phyloP scores from a whole-genome alignment of 1,140 invertebrate species.

The Aphidius ervi region DNA sequence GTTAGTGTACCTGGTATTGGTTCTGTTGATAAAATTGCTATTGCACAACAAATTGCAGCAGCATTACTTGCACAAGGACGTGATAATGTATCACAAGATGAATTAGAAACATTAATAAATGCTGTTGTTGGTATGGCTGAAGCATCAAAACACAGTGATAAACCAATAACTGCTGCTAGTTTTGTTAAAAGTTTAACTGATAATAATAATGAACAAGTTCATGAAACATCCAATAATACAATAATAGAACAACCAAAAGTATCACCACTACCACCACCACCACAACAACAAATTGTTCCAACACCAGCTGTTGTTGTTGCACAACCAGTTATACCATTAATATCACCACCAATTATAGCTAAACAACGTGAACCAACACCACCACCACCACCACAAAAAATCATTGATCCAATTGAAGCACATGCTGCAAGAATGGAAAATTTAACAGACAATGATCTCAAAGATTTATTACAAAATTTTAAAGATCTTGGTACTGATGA shows the following conservation, averaged over 20 bases:
- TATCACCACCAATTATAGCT: too few species aligned
- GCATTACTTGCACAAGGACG: conserved; percentile 72
- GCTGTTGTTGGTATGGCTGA: conserved; percentile 68
- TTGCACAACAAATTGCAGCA: conserved; percentile 72
- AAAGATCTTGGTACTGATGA: conserved; percentile 71
- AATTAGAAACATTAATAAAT: conserved; percentile 72
- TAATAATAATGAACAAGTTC: conserved; percentile 22
- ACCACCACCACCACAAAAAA: conserved; percentile 4
- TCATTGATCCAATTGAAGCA: conserved; percentile 18
- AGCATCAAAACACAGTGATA: conserved; percentile 54
- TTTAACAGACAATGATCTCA: conserved; percentile 69
- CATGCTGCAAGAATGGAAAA: conserved; percentile 58
- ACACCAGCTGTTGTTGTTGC: conserved; percentile 32
- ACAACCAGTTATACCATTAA: too few species aligned
- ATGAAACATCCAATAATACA: conserved; percentile 26
- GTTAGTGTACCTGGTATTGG: conserved; percentile 65
- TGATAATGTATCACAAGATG: conserved; percentile 70
- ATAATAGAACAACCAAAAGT: too few species aligned
- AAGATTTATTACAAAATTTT: conserved; percentile 73
- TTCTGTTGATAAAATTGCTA: conserved; percentile 65
- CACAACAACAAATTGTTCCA: background rate
- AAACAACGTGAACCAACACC: background rate
- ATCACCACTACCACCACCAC: background rate
- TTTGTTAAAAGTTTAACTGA: conserved; percentile 51
- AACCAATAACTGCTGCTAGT: conserved; percentile 54